Evolutionary conservation across 2,888 invertebrate species (phyloP), one percentile per base, ranked within the genome.

Genomic region (Aphodius sticticus): DNA sequence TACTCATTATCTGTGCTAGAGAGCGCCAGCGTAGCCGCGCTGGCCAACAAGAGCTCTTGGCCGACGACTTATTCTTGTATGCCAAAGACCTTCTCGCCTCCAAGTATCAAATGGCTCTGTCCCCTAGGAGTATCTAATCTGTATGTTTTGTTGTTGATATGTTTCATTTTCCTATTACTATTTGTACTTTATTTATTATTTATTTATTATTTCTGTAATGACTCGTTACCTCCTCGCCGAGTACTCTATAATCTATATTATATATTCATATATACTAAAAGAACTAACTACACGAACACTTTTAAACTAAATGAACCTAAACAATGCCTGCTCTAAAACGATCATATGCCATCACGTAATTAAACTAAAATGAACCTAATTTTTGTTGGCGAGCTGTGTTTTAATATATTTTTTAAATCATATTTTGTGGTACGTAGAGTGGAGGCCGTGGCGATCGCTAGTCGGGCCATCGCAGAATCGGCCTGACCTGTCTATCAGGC

Each of bases 21-120:
- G 79, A 81, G 82, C 81, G 82, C 77, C 80, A 79, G 82, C 53
- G 53, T 53, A 12, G 53, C 12, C 12, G 12, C 53, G 53, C 53
- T 53, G 53, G 12, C 53, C 53, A 53, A 53, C 82, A 79, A 78
- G 78, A 78, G 82, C 81, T 84, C 85, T 87, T 86, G 86, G 85
- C 85, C 86, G 86, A 85, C 86, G 86, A 87, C 83, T 83, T 86
- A 86, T 86, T 87, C 86, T 87, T 86, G 85, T 86, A 85, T 87
- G 86, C 87, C 86, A 87, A 87, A 86, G 87, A 88, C 88, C 89
- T 90, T 89, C 89, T 90, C 89, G 90, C 90, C 90, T 91, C 91
- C 91, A 91, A 91, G 91, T 91, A 91, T 91, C 90, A 91, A 90
- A 90, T 89, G 90, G 90, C 90, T 90, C 90, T 89, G 89, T 90